Evolutionary conservation across 2,113 vertebrate species (phyloP), one percentile per base, ranked within the genome.

Genomic region (Caranx ignobilis): DNA sequence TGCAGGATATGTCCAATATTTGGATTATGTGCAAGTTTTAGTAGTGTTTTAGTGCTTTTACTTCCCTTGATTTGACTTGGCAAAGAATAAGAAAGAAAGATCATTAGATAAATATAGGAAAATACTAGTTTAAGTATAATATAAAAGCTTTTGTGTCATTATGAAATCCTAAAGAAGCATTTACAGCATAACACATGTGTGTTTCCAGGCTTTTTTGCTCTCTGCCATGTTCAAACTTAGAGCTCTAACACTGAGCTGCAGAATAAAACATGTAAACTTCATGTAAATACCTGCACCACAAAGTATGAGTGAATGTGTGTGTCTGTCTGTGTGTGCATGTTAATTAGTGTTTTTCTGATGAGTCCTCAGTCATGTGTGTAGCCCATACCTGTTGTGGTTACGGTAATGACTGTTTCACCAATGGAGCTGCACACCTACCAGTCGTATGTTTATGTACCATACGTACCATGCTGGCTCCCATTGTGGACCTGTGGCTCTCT

Each of bases 391-490:
- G 71, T 81, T 75, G 47, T 2, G 10, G 41, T 48, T 57, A 54
- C 39, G 26, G 63, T 80, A 77, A 83, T 86, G 63, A 82, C 54
- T 76, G 64, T 75, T 87, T 75, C 77, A 31, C 65, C 18, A 18
- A 18, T 26, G 47, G 66, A 82, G 26, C 10, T 39, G 41, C 57
- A 75, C 75, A 80, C 57, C 81, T 26, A 60, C 47, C 77, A 62
- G 55, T 62, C 77, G 80, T 89, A 84, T 90, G 87, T 92, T 93
- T 86, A 84, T 87, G 75, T 71, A 77, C 87, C 82, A 75, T 64
- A 61, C 79, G 84, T 89, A 89, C 86, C 88, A 90, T 35, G 90
- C 88, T 90, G 89, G 70, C 66, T 90, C 82, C 86, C 85, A 91
- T 93, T 91, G 90, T 85, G 82, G 81, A 84, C 81, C 75, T 1